Base-by-base conservation (phyloP, 2,113 vertebrate genomes). In the Mesoclemmys tuberculata region DNA sequence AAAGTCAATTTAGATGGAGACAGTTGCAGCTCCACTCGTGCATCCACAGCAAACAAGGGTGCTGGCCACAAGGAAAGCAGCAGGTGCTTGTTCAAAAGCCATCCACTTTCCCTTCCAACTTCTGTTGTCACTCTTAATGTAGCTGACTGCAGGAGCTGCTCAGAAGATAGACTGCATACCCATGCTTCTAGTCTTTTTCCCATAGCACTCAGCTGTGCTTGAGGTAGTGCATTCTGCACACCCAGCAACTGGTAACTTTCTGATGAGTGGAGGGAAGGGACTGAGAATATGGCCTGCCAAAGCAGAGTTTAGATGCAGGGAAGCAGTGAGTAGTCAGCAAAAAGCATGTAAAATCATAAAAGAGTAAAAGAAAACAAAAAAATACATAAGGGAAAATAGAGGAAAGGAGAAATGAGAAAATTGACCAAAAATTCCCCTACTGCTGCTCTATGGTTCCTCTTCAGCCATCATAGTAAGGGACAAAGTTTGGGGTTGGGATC, bases 161-260 rank as follows among this genome's bases (percentile, higher is more conserved):
- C 71, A 71, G 61, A 82, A 0, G 8, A n/a, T 13, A 92, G 55
- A 68, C 93, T 58, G 55, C 51, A 92, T 71, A 91, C 52, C 51
- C 90, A 78, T 91, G 58, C 58, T 12, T 94, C 61, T 90, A 61
- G 11, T 75, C 82, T 93, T 52, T 77, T 85, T 92, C 55, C 71
- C 83, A 54, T 75, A 48, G 27, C 61, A 12, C 27, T 38, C 19
- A 71, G 35, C 64, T 18, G n/a, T 26, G 46, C 41, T 4, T 97
- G 94, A 94, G 79, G 58, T 87, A 91, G 92, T 93, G 71, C 84
- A 92, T 96, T 96, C 84, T 93, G 48, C 93, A 94, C 48, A 31
- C 61, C 86, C 84, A 82, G 93, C 91, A 95, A 93, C 88, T 0
- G 1, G 3, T 89, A 87, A 71, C 84, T 82, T 93, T 90, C 80